Evolutionary conservation across 1,140 invertebrate species (phyloP), one percentile per base, ranked within the genome.

Genomic region (Drosophila cardini): DNA sequence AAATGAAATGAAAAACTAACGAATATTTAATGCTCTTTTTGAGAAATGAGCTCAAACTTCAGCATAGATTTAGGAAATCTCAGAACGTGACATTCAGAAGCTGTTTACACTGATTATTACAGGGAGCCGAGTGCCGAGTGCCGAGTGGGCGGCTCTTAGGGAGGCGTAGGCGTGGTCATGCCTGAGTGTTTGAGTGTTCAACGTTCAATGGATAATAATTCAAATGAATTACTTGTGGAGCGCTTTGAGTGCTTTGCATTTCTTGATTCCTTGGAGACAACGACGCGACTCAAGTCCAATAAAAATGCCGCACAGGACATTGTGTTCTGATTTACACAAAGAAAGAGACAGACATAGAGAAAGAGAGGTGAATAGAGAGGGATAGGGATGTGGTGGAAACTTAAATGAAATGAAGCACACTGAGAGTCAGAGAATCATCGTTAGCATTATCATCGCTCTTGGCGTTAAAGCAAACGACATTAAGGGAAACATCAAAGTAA

Each of bases 401-500:
- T 26, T 26, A 40, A 26, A 46, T 11, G 53, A 50, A 58, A 46
- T 53, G 64, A 61, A 21, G 40, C 64, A 10, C 16, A 56, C 63
- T 43, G 55, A 53, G 55, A 73, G 60, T 67, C 15, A 55, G 71
- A 74, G 52, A 38, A 56, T 58, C 72, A 71, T 64, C 46, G 58
- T 71, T 70, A 60, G 71, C 53, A 75, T 75, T 64, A 64, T 75
- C 60, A 57, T 61, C 43, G 40, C 63, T 60, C 61, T 79, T 79
- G 64, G 76, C 79, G 83, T 87, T 87, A 83, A 84, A 84, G 73
- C 78, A 87, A 87, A 89, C 77, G 84, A 89, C 84, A 89, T 87
- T 87, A 87, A 89, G 89, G 84, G 84, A 87, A 89, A 89, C 84
- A 87, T 87, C 84, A 87, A 87, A 89, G 84, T 87, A 87, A 87